phyloP scores from a whole-genome alignment of 2,888 invertebrate species.

The Pegoplata infirma region DNA sequence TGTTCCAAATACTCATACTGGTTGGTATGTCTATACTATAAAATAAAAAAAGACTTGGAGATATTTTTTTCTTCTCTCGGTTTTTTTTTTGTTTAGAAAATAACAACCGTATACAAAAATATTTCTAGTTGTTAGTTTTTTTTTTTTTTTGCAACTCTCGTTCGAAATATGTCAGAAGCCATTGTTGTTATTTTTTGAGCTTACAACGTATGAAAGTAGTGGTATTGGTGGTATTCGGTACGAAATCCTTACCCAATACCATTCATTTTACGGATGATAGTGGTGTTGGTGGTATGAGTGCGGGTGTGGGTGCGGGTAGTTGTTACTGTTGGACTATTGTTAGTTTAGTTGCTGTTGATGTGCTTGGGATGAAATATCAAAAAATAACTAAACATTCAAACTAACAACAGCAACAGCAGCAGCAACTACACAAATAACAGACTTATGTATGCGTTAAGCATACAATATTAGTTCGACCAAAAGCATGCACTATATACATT shows the following conservation, averaged over 20 bases:
- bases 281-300: neutral
- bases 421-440: slow-evolving; percentile 50
- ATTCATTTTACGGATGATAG: slow-evolving; percentile 30
- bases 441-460: slow-evolving; percentile 59
- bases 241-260: too few relatives aligned
- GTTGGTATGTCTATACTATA: slow-evolving; percentile 15
- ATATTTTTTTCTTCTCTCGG: neutral
- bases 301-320: slow-evolving; percentile 14
- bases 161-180: slow-evolving; percentile 61
- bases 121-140: slow-evolving; percentile 39
- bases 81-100: slow-evolving; percentile 44
- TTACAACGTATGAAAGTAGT: slow-evolving; percentile 42
- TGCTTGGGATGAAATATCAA: slow-evolving; percentile 59
- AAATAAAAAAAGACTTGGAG: neutral
- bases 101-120: slow-evolving; percentile 60
- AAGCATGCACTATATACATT: slow-evolving; percentile 39
- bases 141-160: slow-evolving; percentile 13
- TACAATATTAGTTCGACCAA: slow-evolving; percentile 59
- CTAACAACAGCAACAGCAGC: slow-evolving; percentile 28
- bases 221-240: neutral
- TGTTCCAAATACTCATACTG: slow-evolving; percentile 45
- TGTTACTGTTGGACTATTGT: slow-evolving; percentile 56
- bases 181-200: slow-evolving; percentile 60
- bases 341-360: slow-evolving; percentile 62
- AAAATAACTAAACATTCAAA: slow-evolving; percentile 56